Base-by-base conservation (phyloP, 2,113 vertebrate species). In the Triplophysa rosa region DNA sequence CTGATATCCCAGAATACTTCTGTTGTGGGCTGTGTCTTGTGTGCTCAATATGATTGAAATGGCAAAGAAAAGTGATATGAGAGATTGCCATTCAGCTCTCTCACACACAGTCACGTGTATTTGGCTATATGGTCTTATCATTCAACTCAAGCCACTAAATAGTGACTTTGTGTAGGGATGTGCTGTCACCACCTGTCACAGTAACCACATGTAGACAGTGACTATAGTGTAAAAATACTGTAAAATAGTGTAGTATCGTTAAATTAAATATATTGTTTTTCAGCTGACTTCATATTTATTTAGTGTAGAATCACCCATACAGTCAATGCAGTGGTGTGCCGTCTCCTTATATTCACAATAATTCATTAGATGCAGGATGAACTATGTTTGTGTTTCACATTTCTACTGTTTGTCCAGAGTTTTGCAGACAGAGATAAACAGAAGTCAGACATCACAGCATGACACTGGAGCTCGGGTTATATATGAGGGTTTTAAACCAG, bases 21-120 rank as follows among this genome's bases (percentile, higher is more conserved):
- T 12, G 54, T 8, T 63, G 21, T 74, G 71, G 71, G 58, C 23
- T 45, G 61, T 47, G 58, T 74, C 40, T 47, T 47, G 59, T 74
- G 71, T 74, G 58, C 71, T 29, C 40, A 13, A 40, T 40, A 16
- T 74, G 71, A 74, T 74, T 74, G 71, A 74, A 63, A 74, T 47
- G 37, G 47, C 58, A 74, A 58, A 63, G 59, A 26, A 63, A 47
- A 26, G 58, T 23, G 10, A 59, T 47, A 74, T 47, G 58, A 74
- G 58, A 63, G 37, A 63, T 47, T 13, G 23, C 58, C 52, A 67
- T 62, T 64, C 59, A 2, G 19, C 67, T 42, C 13, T 37, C 23
- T 24, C 19, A 8, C 19, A n/a, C 17, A 6, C 54, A 61, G 61
- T 63, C 21, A 2, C 19, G 1, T 19, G 17, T 56, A 8, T n/a